Percentiles rank a stretch among this genome's conserved stretches.
Conservation (phyloP, 2,888 invertebrate species). For the Pseudolycoriella hygida region DNA sequence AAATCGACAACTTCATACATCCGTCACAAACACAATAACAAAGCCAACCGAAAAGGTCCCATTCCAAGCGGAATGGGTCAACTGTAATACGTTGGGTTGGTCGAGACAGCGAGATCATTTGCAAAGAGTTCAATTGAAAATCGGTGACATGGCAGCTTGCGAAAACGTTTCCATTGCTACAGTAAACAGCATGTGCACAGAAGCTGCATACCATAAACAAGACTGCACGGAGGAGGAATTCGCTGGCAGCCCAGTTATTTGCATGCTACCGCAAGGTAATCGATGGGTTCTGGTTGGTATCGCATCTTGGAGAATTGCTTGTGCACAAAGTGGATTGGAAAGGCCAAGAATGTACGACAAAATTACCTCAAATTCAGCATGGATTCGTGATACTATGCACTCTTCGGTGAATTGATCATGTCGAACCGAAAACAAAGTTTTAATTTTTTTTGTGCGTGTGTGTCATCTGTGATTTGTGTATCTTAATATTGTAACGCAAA, state of each 20-base stretch:
- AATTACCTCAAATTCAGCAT: conserved; percentile 64
- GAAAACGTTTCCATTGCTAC: conserved; percentile 73
- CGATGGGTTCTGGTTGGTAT: conserved; percentile 68
- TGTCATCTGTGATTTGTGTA: not conserved
- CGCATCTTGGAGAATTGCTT: conserved; percentile 73
- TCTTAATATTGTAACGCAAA: too few relatives aligned
- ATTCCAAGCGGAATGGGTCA: conserved; percentile 21
- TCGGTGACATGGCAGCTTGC: conserved; percentile 62
- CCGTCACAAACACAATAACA: conserved; percentile 3
- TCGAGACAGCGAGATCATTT: conserved; percentile 65
- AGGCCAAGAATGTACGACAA: conserved; percentile 70
- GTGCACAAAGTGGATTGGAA: conserved; percentile 57
- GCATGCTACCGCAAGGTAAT: conserved; percentile 48
- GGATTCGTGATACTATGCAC: conserved; percentile 64
- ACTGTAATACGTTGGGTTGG: conserved; percentile 77
- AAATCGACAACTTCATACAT: conserved; percentile 7
- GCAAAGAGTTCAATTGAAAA: conserved; percentile 60
- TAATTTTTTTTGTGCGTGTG: not conserved
- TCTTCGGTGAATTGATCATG: conserved; percentile 12
- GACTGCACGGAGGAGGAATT: conserved; percentile 83
- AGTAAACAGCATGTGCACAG: conserved; percentile 68
- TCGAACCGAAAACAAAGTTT: not conserved
- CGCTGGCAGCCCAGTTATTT: conserved; percentile 74
- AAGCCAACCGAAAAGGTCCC: conserved; percentile 4
- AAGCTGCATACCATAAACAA: conserved; percentile 57